A percentile compares a stretch with the other conserved stretches of the same genome.
phyloP scores from a whole-genome alignment of 1,140 invertebrate genomes.

The Tetraneura akinire region DNA sequence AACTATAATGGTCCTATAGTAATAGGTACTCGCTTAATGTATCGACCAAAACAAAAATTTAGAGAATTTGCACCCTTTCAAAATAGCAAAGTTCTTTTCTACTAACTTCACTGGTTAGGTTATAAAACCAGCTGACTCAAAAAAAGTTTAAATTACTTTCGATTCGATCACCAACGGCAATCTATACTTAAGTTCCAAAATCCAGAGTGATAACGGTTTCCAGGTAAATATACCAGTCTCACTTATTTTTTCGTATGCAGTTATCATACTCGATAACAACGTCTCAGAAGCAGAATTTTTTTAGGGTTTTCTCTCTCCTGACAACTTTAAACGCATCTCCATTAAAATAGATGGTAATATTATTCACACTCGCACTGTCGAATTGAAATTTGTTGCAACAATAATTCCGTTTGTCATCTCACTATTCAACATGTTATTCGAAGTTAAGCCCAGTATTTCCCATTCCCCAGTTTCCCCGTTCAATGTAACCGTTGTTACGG shows the following conservation, averaged over 20 bases:
- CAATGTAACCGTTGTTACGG: too few relatives aligned
- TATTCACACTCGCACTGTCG: neutral
- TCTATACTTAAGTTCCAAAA: neutral
- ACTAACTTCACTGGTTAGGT: too few relatives aligned
- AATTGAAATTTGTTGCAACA: neutral
- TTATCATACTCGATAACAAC: too few relatives aligned
- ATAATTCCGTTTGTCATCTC: neutral
- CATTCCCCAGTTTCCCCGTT: too few relatives aligned
- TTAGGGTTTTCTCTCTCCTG: too few relatives aligned
- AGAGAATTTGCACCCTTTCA: neutral
- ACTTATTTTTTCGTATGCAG: too few relatives aligned
- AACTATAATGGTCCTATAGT: slow-evolving; percentile 1
- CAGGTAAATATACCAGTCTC: neutral
- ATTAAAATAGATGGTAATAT: too few relatives aligned
- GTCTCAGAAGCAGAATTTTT: too few relatives aligned
- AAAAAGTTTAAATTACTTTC: neutral
- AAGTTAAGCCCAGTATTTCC: neutral
- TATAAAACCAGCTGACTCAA: neutral
- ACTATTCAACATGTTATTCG: neutral
- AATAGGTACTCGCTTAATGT: neutral
- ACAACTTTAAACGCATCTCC: too few relatives aligned
- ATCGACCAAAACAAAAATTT: neutral
- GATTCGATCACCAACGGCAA: neutral
- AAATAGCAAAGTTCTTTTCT: too few relatives aligned
- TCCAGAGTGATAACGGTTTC: neutral